phyloP scores from a whole-genome alignment of 1,140 invertebrate genomes.

The Saxidomus purpurata region DNA sequence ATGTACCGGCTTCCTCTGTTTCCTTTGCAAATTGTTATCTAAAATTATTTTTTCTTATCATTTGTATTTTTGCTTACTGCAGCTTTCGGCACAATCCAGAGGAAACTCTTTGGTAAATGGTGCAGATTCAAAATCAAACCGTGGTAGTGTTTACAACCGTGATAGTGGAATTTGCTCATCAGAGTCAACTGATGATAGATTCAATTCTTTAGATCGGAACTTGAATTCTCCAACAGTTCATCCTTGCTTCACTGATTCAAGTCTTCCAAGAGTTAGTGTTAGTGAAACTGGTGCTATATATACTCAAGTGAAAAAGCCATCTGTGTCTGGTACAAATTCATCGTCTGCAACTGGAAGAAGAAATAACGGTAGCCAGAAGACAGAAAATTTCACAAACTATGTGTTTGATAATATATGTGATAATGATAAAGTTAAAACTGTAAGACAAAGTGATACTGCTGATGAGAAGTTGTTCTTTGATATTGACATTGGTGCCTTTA shows the following conservation, averaged over 20 bases:
- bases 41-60: too few relatives aligned
- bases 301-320: slow-evolving; percentile 45
- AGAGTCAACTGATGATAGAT: slow-evolving; percentile 48
- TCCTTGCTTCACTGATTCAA: slow-evolving; percentile 29
- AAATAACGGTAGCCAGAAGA: not conserved
- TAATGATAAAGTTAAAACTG: not conserved
- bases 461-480: slow-evolving; percentile 38
- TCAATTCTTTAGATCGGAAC: slow-evolving; percentile 32
- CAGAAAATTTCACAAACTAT: not conserved
- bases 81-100: not conserved
- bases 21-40: too few relatives aligned
- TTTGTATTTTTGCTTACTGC: not conserved
- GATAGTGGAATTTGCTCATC: slow-evolving; percentile 59
- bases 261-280: slow-evolving; percentile 55
- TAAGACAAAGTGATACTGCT: slow-evolving; percentile 2
- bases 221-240: not conserved
- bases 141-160: not conserved
- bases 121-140: not conserved
- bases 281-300: slow-evolving; percentile 54
- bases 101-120: not conserved
- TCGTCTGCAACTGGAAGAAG: not conserved
- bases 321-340: slow-evolving; percentile 9
- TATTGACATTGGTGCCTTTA: slow-evolving; percentile 12
- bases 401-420: not conserved
- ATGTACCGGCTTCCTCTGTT: too few relatives aligned